Evolutionary conservation across 2,888 invertebrate genomes (phyloP).

Genomic region (Platycheirus albimanus): DNA sequence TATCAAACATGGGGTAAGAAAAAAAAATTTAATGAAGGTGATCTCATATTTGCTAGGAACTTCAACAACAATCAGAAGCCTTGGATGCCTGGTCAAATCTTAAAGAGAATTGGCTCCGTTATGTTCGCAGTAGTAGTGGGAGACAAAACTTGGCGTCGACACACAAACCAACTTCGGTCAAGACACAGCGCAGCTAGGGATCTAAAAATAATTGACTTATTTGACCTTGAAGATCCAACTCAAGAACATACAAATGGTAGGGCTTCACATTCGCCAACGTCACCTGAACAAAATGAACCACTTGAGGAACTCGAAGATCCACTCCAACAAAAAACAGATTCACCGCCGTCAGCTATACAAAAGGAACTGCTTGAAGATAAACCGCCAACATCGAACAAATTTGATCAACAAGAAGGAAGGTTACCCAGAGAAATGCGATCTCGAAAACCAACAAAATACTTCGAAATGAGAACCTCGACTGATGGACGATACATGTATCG

Average conservation of each 20-base stretch:
- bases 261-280: background rate
- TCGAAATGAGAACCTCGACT: background rate
- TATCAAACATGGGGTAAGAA: conserved; percentile 5
- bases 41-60: conserved; percentile 8
- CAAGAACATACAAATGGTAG: background rate
- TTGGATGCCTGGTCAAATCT: conserved; percentile 8
- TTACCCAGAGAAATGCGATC: conserved; percentile 5
- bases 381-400: background rate
- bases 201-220: conserved; percentile 9
- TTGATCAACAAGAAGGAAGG: background rate
- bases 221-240: conserved; percentile 6
- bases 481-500: conserved; percentile 20
- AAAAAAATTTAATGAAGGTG: conserved; percentile 10
- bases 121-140: conserved; percentile 29
- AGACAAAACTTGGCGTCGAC: conserved; percentile 19
- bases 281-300: background rate
- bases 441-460: conserved; percentile 9
- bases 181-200: conserved; percentile 11
- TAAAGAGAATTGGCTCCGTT: conserved; percentile 6
- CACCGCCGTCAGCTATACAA: background rate
- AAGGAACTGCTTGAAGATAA: background rate
- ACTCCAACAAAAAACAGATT: background rate
- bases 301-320: background rate
- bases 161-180: conserved; percentile 32
- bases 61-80: background rate